A percentile compares a stretch with the other conserved stretches of the same genome.
phyloP scores from a whole-genome alignment of 2,888 invertebrate species.

The Hirtodrosophila alboralis region DNA sequence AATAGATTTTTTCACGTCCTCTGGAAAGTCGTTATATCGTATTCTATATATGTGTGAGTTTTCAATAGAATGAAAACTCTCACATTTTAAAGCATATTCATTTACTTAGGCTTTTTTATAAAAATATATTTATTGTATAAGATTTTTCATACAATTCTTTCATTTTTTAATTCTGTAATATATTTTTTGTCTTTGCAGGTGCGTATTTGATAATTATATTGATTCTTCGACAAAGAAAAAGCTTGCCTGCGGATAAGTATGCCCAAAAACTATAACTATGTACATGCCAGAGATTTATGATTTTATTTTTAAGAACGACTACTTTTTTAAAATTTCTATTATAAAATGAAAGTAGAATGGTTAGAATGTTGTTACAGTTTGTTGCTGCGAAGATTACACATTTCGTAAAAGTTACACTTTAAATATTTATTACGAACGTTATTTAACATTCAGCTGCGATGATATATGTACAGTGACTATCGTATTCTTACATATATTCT shows the following conservation, averaged over 20 bases:
- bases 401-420: conserved; percentile 18
- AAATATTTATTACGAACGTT: conserved; percentile 35
- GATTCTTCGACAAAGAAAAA: no score
- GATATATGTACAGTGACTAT: conserved; percentile 23
- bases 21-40: no score
- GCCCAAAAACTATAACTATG: not conserved
- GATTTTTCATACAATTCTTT: no score
- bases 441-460: conserved; percentile 27
- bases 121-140: no score
- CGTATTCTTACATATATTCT: conserved; percentile 4
- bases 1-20: no score
- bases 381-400: not conserved
- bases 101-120: no score
- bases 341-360: not conserved
- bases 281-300: not conserved
- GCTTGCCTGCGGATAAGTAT: conserved; percentile 33
- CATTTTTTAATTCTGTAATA: no score
- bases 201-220: conserved; percentile 15
- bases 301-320: conserved; percentile 1
- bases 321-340: no score
- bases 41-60: no score
- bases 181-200: conserved; percentile 45
- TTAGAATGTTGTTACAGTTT: not conserved
- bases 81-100: no score
- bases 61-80: no score